Conservation (phyloP, 2,113 vertebrate genomes). For the Stegastes partitus region DNA sequence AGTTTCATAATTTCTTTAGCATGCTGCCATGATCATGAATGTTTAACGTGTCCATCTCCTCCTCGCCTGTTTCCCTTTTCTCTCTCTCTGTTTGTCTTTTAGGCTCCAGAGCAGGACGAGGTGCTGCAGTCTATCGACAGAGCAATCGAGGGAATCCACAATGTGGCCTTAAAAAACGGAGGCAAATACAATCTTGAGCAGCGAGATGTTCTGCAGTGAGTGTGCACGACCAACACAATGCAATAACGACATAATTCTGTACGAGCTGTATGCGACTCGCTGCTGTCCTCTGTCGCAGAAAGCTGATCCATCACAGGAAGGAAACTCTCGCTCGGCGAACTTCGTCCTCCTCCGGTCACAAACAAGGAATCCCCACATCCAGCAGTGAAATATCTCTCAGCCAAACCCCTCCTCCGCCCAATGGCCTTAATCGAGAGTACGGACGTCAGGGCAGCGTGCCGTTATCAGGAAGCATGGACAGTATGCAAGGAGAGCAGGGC, state of each 20-base stretch:
- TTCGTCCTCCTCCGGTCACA: constrained; percentile 83
- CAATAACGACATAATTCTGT: too few species aligned
- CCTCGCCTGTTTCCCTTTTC: not conserved
- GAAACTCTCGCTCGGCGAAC: constrained; percentile 92
- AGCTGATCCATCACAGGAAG: constrained; percentile 97
- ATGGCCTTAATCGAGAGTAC: constrained; percentile 78
- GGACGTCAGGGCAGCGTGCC: constrained; percentile 89
- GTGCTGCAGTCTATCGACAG: constrained; percentile 97
- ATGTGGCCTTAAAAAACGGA: constrained; percentile 94
- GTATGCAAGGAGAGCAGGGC: constrained; percentile 84
- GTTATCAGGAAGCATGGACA: constrained; percentile 86
- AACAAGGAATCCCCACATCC: constrained; percentile 87
- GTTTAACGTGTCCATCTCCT: constrained; percentile 42
- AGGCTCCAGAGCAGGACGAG: constrained; percentile 96
- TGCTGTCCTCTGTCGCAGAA: constrained; percentile 80
- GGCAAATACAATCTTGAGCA: constrained; percentile 99
- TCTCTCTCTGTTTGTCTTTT: not conserved
- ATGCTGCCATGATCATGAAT: constrained; percentile 52
- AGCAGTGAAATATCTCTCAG: constrained; percentile 92
- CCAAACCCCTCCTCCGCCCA: constrained; percentile 79
- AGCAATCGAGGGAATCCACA: constrained; percentile 97
- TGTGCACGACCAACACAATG: constrained; percentile 26
- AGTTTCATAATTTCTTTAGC: constrained; percentile 49
- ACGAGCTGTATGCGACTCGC: not conserved
- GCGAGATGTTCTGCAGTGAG: constrained; percentile 97